Evolutionary conservation across 1,140 invertebrate species (phyloP), one percentile per base, ranked within the genome.

Genomic region (Camponotus floridanus): DNA sequence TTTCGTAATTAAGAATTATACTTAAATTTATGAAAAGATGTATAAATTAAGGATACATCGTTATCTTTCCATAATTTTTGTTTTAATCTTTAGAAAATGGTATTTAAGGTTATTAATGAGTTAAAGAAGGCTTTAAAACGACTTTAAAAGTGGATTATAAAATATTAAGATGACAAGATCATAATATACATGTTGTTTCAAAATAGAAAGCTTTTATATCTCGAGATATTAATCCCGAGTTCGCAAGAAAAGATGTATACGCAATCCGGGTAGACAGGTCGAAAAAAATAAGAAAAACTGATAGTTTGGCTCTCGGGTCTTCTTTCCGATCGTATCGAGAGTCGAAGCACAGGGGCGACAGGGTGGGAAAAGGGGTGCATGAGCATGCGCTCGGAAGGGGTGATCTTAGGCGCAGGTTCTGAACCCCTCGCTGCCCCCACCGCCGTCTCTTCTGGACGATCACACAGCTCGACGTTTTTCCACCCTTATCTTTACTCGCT

Each of bases 351-450:
- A 26, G 26, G 26, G 87, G 62, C 78, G 88, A 81, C 76, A 88
- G 68, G 87, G 81, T 86, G 88, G 85, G 92, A 88, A 91, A 88
- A 90, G 90, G 85, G 87, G 90, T 90, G 73, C 62, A 83, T 83
- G 92, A 88, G 91, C 92, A 93, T 95, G 94, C 94, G 94, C 94
- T 90, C 76, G 87, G 64, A 89, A 90, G 88, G 91, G 91, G 80
- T 90, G 87, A 92, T 92, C 91, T 93, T 83, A 87, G 81, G 94
- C 94, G 93, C 94, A 94, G 93, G 94, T 93, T 94, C 91, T 92
- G 89, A 89, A 92, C 89, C 89, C 89, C 80, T 86, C 85, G 76
- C 64, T 70, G 86, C 84, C 91, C 92, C 92, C 92, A 91, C 92
- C 71, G 85, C 64, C 11, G 68, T 51, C 59, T 76, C 76, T 86